These are phyloP conservation scores for Ctenodactylus gundi DNA, from an alignment of 2,113 vertebrate genomes.

Conservation along the genomic window DNA sequence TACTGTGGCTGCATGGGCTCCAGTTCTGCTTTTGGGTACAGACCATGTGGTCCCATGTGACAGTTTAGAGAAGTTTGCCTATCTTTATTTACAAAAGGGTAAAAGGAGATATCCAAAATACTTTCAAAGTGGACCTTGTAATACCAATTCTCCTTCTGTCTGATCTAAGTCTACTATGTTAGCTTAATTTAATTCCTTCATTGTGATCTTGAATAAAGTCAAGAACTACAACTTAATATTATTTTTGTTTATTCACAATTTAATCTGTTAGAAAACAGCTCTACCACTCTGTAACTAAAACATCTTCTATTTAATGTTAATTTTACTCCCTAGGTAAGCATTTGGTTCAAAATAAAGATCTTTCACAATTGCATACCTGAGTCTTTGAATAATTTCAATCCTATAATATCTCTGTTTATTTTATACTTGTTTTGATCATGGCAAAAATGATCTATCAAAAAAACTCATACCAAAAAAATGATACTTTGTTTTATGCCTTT, in stretches of 20 bases:
- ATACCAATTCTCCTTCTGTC: neutral
- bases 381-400: constrained; percentile 1
- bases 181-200: neutral
- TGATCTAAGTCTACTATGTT: neutral
- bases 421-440: constrained; percentile 17
- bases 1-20: neutral
- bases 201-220: neutral
- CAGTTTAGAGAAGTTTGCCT: neutral
- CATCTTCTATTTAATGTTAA: constrained; percentile 11
- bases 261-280: constrained; percentile 43
- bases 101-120: neutral
- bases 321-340: neutral
- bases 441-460: constrained; percentile 7
- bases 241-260: neutral
- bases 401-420: neutral
- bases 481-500: constrained; percentile 37
- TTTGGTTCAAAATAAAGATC: constrained; percentile 27
- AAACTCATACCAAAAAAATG: neutral
- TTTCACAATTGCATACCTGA: neutral
- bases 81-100: neutral
- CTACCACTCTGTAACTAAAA: constrained; percentile 4
- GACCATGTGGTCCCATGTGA: neutral
- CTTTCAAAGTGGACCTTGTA: neutral
- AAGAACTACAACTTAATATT: neutral
- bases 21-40: neutral